A percentile compares a stretch with the other conserved stretches of the same genome.
Conservation (phyloP, 1,140 invertebrate species). For the Eueides isabella region DNA sequence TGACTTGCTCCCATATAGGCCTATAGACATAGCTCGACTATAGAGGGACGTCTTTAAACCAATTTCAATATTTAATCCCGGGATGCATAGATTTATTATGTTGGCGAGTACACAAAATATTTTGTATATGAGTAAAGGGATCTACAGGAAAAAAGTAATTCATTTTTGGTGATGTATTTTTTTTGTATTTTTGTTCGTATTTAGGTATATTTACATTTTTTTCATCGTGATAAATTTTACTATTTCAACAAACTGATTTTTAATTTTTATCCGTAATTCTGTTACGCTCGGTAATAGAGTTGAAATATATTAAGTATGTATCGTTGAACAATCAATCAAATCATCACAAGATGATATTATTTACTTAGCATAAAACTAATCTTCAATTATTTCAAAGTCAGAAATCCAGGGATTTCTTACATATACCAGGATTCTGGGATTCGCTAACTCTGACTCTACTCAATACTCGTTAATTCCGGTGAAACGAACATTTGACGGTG, state of each 20-base stretch:
- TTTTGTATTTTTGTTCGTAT: too few species aligned
- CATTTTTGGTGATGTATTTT: background rate
- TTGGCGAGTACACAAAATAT: background rate
- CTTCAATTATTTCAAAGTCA: background rate
- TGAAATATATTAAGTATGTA: too few species aligned
- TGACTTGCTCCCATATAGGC: constrained; percentile 44
- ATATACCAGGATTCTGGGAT: background rate
- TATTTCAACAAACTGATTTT: too few species aligned
- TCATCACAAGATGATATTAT: too few species aligned
- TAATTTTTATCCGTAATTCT: too few species aligned
- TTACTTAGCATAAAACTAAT: background rate
- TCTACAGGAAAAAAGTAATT: too few species aligned
- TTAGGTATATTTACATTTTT: too few species aligned
- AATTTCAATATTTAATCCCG: background rate
- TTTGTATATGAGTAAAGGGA: too few species aligned
- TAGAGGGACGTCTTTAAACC: background rate
- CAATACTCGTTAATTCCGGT: constrained; percentile 44
- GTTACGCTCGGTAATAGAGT: too few species aligned
- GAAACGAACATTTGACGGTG: constrained; percentile 46
- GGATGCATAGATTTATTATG: background rate
- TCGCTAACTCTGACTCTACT: background rate
- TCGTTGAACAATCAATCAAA: too few species aligned
- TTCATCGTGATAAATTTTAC: too few species aligned
- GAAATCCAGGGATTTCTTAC: background rate
- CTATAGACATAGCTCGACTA: too few species aligned